Evolutionary conservation across 2,797 vertebrate genomes (phyloP), one percentile per base, ranked within the genome.

Genomic region (Eurystomus glaucurus): DNA sequence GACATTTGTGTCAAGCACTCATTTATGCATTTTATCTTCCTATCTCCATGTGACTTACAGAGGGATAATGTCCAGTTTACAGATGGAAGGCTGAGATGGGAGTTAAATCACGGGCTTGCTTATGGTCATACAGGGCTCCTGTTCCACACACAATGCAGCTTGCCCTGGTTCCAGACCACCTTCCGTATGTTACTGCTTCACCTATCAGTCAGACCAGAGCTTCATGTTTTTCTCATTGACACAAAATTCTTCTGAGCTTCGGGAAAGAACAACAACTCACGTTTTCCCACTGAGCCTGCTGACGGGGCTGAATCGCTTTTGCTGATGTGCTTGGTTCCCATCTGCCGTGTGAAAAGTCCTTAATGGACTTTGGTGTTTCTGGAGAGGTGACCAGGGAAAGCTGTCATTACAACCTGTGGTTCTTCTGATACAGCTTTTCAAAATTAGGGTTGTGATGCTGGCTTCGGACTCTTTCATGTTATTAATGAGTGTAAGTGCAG

Each of bases 181-280:
- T 76, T 82, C 58, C n/a, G 1, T 41, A 0, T 57, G 10, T 62
- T 50, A 17, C 13, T 64, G 60, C 28, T 35, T 51, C 61, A 57
- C 2, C 0, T 60, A 4, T 35, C 52, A 19, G 62, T 65, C 21
- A 35, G 39, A n/a, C 29, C 75, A 69, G 75, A 76, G 62, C 51
- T 93, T 88, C 66, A 14, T 29, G 15, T 70, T 76, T 75, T 55
- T 93, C 60, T 80, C 74, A 14, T 31, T 57, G 61, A 85, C 60
- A 50, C 8, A 33, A 93, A 83, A 76, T 18, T 54, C 70, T 20
- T 61, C 78, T 17, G 33, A 57, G 11, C 31, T 61, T 48, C 8
- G 0, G 1, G 21, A 16, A 43, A 33, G 19, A 19, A 54, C 22
- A 43, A 14, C 51, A 35, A 4, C 6, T 20, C 4, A 18, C 0